A percentile compares a stretch with the other conserved stretches of the same genome.
Evolutionary conservation across 2,113 vertebrate genomes (phyloP).

Genomic region (Papio anubis): DNA sequence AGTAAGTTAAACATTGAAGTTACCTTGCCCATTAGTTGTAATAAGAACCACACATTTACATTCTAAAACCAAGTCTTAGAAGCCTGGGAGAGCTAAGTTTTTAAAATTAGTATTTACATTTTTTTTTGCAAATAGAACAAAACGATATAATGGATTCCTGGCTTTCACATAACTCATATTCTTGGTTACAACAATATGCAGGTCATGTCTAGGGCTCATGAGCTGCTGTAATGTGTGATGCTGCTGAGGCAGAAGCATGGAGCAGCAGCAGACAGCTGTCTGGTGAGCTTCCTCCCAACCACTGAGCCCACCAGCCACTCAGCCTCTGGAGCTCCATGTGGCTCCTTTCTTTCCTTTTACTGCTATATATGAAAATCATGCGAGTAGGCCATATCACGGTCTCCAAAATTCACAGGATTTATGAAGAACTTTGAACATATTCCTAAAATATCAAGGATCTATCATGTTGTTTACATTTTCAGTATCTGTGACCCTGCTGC

Average conservation of each 20-base stretch:
- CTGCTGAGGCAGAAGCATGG: too few species aligned
- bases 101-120: neutral
- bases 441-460: neutral
- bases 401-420: neutral
- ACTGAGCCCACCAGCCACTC: rapidly evolving
- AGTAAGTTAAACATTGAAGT: neutral
- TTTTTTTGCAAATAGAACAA: neutral
- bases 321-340: neutral
- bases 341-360: neutral
- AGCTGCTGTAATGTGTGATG: neutral
- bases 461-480: neutral
- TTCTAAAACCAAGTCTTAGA: neutral
- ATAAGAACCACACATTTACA: neutral
- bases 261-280: neutral
- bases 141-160: neutral
- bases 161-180: neutral
- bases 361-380: neutral
- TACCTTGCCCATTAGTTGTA: neutral
- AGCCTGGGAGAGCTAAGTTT: neutral
- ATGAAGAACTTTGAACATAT: conserved; percentile 24
- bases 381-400: neutral
- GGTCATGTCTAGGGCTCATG: neutral
- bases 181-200: neutral
- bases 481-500: neutral
- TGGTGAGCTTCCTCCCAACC: too few species aligned